Base-by-base conservation (phyloP, 2,888 invertebrate genomes). In the Ashinkailepas kermadecensis region DNA sequence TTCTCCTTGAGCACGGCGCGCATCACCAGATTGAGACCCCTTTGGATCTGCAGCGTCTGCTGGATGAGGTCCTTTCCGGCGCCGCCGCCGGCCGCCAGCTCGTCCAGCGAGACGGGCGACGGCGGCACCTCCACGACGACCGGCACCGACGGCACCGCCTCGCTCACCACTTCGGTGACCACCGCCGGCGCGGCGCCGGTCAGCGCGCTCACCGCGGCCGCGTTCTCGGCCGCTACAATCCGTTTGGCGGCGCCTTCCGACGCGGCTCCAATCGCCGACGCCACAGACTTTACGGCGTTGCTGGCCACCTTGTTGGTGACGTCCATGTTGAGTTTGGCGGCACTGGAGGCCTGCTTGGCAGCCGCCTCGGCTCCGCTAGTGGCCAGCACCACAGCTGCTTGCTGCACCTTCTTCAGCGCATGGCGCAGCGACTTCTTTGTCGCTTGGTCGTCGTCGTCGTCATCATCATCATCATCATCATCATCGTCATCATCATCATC, bases 1-100 rank as follows among this genome's bases (percentile, higher is more conserved):
- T 79, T 79, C 58, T 79, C 79, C 58, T 79, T 79, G n/a, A 79
- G 79, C 58, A 79, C 79, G 8, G 79, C 79, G 12, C 79, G 57
- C 57, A 79, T 57, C 25, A 79, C 58, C 58, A 79, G 58, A 13
- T 59, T 57, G 21, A 79, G 79, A 1, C 79, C 79, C 58, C 25
- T 57, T 25, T 79, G 79, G 23, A 79, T 79, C 79, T 79, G 79
- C 79, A 58, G 58, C 3, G 79, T 79, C 58, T 79, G 79, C 79
- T 58, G 59, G 23, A 79, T 23, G 23, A 79, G 79, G 23, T 59
- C 79, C 23, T 57, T 58, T 54, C 74, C 74, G 18, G 56, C 56
- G 54, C 74, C 74, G 56, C 74, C 54, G 56, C 15, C 70, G 39
- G 74, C 74, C 74, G 56, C 74, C 56, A 70, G 39, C 54, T 74